Conservation (phyloP, 2,113 vertebrate genomes). For the Trinectes maculatus region DNA sequence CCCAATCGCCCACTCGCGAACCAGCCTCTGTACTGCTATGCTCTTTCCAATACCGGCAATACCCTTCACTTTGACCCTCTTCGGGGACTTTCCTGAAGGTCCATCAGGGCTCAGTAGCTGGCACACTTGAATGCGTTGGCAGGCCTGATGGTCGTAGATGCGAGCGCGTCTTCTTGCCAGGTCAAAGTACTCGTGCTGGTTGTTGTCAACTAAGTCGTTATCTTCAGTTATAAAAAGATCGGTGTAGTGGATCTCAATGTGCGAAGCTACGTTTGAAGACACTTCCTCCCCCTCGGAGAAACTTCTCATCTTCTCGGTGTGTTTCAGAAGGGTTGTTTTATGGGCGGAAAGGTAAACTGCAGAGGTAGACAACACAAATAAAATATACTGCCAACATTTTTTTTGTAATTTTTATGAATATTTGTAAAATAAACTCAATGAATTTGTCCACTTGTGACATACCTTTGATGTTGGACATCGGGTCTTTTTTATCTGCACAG, state of each 20-base stretch:
- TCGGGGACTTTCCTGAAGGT: conserved; percentile 44
- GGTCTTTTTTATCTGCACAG: conserved; percentile 41
- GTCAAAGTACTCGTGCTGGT: conserved; percentile 76
- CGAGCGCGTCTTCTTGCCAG: conserved; percentile 70
- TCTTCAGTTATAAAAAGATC: conserved; percentile 78
- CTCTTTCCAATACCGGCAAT: conserved; percentile 83
- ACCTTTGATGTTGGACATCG: conserved; percentile 51
- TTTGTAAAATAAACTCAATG: too few relatives aligned
- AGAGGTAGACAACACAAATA: background rate
- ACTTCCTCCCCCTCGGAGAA: conserved; percentile 59
- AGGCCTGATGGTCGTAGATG: conserved; percentile 75
- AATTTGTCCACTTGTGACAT: background rate
- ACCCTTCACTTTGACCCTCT: conserved; percentile 79
- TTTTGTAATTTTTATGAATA: too few relatives aligned
- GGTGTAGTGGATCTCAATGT: conserved; percentile 78
- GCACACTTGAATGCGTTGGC: conserved; percentile 59
- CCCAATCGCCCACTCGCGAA: conserved; percentile 82
- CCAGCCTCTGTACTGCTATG: conserved; percentile 75
- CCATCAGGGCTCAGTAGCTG: conserved; percentile 54
- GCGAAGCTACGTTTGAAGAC: conserved; percentile 60
- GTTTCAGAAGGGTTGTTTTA: conserved; percentile 67
- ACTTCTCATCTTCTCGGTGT: conserved; percentile 63
- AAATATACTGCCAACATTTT: background rate
- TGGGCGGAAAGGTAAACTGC: conserved; percentile 68
- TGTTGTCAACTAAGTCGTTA: conserved; percentile 43